A percentile compares a stretch with the other conserved stretches of the same genome.
Evolutionary conservation across 2,113 vertebrate genomes (phyloP).

Genomic region (Toxotes jaculatrix): DNA sequence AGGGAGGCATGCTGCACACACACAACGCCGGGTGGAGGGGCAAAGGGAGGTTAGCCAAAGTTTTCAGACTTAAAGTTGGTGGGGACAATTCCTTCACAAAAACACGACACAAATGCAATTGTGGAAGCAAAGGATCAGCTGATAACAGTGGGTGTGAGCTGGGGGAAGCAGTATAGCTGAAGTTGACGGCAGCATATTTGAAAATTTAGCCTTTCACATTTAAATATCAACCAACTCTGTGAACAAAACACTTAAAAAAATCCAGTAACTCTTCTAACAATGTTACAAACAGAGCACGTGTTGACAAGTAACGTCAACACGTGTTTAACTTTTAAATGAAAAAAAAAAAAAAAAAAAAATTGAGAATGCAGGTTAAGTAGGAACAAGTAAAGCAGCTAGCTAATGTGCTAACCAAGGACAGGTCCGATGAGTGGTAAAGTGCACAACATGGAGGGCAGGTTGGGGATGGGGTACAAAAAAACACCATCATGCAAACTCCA

Average conservation of each 20-base stretch:
- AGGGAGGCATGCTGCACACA: conserved; percentile 65
- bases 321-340: background rate
- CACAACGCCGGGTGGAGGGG: conserved; percentile 17
- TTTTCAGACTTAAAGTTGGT: background rate
- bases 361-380: background rate
- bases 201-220: conserved; percentile 11
- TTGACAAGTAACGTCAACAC: background rate
- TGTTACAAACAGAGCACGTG: background rate
- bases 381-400: conserved; percentile 8
- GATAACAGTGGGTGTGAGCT: background rate
- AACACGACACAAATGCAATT: conserved; percentile 47
- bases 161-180: background rate
- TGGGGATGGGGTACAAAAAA: conserved; percentile 63
- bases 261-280: conserved; percentile 22
- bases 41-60: background rate
- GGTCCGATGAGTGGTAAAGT: conserved; percentile 72
- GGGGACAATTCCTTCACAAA: conserved; percentile 17
- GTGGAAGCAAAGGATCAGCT: conserved; percentile 40
- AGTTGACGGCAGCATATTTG: background rate
- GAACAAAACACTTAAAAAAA: conserved; percentile 29
- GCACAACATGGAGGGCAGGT: conserved; percentile 64
- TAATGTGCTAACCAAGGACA: conserved; percentile 33
- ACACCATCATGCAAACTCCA: conserved; percentile 86
- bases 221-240: conserved; percentile 10
- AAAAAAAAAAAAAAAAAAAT: background rate